Percentiles rank a stretch among this genome's conserved stretches.
Evolutionary conservation across 1,140 invertebrate genomes (phyloP).

Genomic region (Himalopsyche phryganea): DNA sequence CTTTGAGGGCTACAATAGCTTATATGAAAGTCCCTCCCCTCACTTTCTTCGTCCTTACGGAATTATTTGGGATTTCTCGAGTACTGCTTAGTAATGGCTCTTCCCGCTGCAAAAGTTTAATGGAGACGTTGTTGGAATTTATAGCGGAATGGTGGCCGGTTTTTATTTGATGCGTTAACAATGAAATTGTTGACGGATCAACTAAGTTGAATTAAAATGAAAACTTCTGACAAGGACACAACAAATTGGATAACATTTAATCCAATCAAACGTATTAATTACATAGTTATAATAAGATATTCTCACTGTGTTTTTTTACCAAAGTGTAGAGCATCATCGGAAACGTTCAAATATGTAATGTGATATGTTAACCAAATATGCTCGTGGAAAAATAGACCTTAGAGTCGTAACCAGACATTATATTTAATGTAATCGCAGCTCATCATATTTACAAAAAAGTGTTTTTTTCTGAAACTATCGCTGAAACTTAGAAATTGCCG

Average conservation of each 20-base stretch:
- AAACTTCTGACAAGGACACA: not conserved
- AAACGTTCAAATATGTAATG: too few relatives aligned
- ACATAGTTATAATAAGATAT: not conserved
- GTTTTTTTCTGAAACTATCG: too few relatives aligned
- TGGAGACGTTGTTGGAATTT: slow-evolving; percentile 29
- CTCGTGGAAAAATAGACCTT: too few relatives aligned
- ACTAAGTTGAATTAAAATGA: not conserved
- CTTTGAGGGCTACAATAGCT: slow-evolving; percentile 33
- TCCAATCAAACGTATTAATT: not conserved
- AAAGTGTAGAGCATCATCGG: too few relatives aligned
- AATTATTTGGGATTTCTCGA: slow-evolving; percentile 26
- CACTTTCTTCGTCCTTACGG: slow-evolving; percentile 12
- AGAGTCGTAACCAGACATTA: too few relatives aligned
- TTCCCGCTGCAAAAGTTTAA: slow-evolving; percentile 21
- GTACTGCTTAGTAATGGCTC: slow-evolving; percentile 21
- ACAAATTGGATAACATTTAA: not conserved
- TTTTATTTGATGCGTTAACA: slow-evolving; percentile 18
- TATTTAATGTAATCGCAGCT: too few relatives aligned
- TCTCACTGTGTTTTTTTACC: not conserved
- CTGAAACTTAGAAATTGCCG: too few relatives aligned
- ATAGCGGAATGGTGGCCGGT: slow-evolving; percentile 8
- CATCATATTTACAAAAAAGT: too few relatives aligned
- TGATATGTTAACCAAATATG: too few relatives aligned
- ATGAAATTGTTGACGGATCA: not conserved
- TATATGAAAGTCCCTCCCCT: slow-evolving; percentile 25